A percentile compares a stretch with the other conserved stretches of the same genome.
Conservation (phyloP, 2,113 vertebrate genomes). For the Hyla sarda region DNA sequence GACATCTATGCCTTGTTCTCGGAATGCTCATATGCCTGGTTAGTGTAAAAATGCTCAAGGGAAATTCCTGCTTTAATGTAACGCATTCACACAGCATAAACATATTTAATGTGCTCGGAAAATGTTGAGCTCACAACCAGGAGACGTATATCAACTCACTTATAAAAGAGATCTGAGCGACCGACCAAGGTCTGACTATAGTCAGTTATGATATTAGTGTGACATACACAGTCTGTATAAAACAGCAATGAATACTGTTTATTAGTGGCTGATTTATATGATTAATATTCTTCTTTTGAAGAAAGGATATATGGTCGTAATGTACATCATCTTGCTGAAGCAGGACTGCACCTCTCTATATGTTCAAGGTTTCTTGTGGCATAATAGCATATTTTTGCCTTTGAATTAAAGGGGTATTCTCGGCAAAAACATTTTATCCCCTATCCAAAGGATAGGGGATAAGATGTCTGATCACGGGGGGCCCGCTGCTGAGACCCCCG, state of each 20-base stretch:
- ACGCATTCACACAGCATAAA: slow-evolving; percentile 54
- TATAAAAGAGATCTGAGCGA: neutral
- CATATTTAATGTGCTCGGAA: slow-evolving; percentile 47
- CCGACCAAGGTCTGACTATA: neutral
- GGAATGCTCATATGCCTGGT: slow-evolving; percentile 56
- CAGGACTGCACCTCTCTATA: neutral
- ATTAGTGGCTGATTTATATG: neutral
- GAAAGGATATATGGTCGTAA: neutral
- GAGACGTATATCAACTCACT: slow-evolving; percentile 21
- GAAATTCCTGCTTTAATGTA: slow-evolving; percentile 56
- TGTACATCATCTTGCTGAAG: neutral
- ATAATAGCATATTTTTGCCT: no score
- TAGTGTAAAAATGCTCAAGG: slow-evolving; percentile 55
- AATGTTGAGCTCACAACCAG: slow-evolving; percentile 21
- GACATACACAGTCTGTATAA: neutral
- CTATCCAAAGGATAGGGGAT: no score
- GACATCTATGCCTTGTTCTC: slow-evolving; percentile 54
- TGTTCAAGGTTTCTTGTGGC: neutral
- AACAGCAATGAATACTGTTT: neutral
- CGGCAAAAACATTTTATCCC: no score
- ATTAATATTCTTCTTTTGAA: neutral
- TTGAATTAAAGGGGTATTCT: no score
- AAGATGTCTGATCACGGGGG: no score
- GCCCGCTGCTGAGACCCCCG: no score
- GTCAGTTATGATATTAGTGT: neutral